These are phyloP conservation scores for Oryzias curvinotus DNA, from an alignment of 2,113 vertebrate species.

Conservation along the genomic window DNA sequence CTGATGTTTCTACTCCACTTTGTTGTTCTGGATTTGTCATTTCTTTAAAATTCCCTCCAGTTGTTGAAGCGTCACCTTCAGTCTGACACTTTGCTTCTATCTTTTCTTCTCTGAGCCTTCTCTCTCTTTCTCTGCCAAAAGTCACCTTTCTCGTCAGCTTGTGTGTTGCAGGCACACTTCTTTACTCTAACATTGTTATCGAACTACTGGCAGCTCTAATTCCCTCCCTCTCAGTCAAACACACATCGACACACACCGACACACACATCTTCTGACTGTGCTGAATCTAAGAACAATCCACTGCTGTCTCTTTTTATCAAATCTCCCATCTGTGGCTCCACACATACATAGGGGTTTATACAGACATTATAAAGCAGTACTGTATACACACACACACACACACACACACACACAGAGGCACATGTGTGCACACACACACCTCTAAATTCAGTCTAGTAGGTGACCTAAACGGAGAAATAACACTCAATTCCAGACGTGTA, in stretches of 20 bases:
- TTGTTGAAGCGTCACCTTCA: not conserved
- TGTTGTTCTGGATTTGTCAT: not conserved
- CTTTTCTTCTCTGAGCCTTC: not conserved
- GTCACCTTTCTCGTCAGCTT: constrained; percentile 53
- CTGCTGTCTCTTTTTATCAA: constrained; percentile 57
- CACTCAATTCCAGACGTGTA: too few relatives aligned
- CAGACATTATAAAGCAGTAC: too few relatives aligned
- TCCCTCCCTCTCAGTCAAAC: constrained; percentile 5
- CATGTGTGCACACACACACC: not conserved
- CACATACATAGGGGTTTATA: not conserved
- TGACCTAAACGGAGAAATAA: too few relatives aligned
- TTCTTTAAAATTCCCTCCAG: not conserved
- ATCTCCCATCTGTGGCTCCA: constrained; percentile 31
- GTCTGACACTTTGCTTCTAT: not conserved
- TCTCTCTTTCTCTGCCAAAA: constrained; percentile 11
- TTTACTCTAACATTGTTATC: constrained; percentile 46
- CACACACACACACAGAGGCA: too few relatives aligned
- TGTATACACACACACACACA: not conserved
- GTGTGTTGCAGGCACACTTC: constrained; percentile 29
- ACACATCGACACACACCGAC: constrained; percentile 6
- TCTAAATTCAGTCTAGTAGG: not conserved
- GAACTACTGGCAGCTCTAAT: constrained; percentile 40
- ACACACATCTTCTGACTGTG: constrained; percentile 10
- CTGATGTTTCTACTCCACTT: not conserved
- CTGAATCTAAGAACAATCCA: constrained; percentile 52